These are phyloP conservation scores for Rhinopomastus cyanomelas DNA, from an alignment of 2,113 vertebrate species.

Conservation along the genomic window DNA sequence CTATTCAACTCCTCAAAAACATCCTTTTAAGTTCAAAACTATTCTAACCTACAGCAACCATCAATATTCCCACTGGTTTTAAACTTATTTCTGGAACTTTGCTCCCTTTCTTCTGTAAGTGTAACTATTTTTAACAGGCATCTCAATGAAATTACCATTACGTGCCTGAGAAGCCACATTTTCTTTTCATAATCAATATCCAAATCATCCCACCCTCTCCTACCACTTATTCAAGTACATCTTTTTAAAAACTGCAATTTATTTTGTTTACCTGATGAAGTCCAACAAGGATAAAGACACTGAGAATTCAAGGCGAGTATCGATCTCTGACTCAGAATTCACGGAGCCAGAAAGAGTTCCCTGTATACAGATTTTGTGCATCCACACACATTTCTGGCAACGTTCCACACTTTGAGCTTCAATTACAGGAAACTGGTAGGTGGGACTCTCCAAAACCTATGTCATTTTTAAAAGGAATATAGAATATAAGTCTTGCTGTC, in stretches of 20 bases:
- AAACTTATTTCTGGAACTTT: neutral
- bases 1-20: neutral
- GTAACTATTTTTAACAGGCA: neutral
- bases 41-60: neutral
- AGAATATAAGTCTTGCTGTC: neutral
- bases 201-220: neutral
- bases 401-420: conserved; percentile 63
- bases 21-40: neutral
- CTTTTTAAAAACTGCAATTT: neutral
- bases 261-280: conserved; percentile 88
- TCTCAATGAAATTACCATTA: neutral
- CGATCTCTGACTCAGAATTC: conserved; percentile 70
- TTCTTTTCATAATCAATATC: neutral
- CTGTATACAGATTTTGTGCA: conserved; percentile 78
- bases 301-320: conserved; percentile 76
- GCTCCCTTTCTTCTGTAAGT: neutral
- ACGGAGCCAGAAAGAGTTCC: conserved; percentile 74
- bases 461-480: neutral
- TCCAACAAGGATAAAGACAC: conserved; percentile 80
- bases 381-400: conserved; percentile 76
- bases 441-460: conserved; percentile 75
- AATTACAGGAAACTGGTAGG: conserved; percentile 59
- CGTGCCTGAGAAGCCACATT: neutral
- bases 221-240: neutral
- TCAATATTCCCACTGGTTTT: neutral